Base-by-base conservation (phyloP, 1,140 invertebrate species). In the Aphidius ervi region DNA sequence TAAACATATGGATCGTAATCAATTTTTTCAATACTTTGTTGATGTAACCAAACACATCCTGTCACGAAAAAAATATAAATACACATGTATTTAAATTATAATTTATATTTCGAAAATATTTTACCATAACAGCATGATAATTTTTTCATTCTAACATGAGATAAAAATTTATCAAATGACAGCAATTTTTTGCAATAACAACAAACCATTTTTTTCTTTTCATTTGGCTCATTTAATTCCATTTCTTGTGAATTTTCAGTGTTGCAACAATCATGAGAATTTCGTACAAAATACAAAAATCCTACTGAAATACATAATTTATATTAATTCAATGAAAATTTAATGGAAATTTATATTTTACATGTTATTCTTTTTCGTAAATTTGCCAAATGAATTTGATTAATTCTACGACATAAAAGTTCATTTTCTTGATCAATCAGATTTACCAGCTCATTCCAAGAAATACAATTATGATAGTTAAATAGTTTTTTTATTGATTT, bases 391-490 rank as follows among this genome's bases (percentile, higher is more conserved):
- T 83, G 73, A 54, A 72, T 69, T 5, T 68, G 66, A 5, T 77
- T 72, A 20, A 84, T 79, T 46, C 81, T 81, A 55, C 82, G 74
- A 0, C 80, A 74, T 7, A 85, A 69, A 9, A 88, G 74, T 58
- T 82, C 75, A 53, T 84, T 82, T 67, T 87, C 86, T 68, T 86
- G 80, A 56, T 88, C 83, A 10, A 89, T 70, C 5, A 88, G 74
- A 20, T 71, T 69, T 20, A 82, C 75, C 31, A 88, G 75, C 63
- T 86, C 78, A 49, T 84, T 76, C 2, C 82, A 79, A 41, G 84
- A 66, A 20, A 74, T 67, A 68, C 84, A 85, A 46, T 80, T 70
- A 60, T 86, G 84, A 52, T 79, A 69, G 61, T 81, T 72, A 31
- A 88, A 63, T 1, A 79, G 75, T 58, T 80, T 77, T 67, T 84